Evolutionary conservation across 2,888 invertebrate genomes (phyloP).

Genomic region (Cybosia mesomella): DNA sequence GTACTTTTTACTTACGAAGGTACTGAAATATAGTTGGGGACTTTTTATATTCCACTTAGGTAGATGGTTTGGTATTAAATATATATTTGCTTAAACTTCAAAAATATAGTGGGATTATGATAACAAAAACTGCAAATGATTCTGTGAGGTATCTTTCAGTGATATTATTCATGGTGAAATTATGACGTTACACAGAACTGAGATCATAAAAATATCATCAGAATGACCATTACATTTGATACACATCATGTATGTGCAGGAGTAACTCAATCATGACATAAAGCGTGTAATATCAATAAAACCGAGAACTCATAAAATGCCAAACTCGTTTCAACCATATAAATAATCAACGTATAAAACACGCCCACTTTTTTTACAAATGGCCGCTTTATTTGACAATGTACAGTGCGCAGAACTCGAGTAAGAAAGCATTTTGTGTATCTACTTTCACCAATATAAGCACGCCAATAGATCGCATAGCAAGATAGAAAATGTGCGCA

Average conservation of each 20-base stretch:
- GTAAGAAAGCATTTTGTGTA: constrained; percentile 73
- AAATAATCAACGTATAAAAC: constrained; percentile 45
- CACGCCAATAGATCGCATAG: constrained; percentile 75
- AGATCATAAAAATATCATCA: constrained; percentile 16
- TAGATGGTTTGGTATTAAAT: too few relatives aligned
- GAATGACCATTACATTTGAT: neutral
- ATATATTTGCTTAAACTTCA: too few relatives aligned
- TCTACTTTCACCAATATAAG: constrained; percentile 80
- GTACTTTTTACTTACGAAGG: neutral
- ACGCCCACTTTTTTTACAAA: constrained; percentile 47
- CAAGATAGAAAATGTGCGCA: constrained; percentile 65
- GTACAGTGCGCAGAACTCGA: constrained; percentile 55
- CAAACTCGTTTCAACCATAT: constrained; percentile 48
- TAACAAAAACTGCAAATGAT: neutral
- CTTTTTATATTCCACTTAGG: too few relatives aligned
- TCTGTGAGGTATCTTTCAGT: constrained; percentile 54
- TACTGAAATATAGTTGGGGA: too few relatives aligned
- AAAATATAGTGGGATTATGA: neutral
- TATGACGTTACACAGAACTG: constrained; percentile 51
- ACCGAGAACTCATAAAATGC: constrained; percentile 48
- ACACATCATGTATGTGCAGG: constrained; percentile 17
- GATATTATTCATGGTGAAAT: constrained; percentile 58
- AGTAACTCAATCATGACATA: constrained; percentile 43
- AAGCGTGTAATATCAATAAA: constrained; percentile 45
- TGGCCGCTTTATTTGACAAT: constrained; percentile 59